A percentile compares a stretch with the other conserved stretches of the same genome.
Evolutionary conservation across 2,113 vertebrate species (phyloP).

Genomic region (Cairina moschata): DNA sequence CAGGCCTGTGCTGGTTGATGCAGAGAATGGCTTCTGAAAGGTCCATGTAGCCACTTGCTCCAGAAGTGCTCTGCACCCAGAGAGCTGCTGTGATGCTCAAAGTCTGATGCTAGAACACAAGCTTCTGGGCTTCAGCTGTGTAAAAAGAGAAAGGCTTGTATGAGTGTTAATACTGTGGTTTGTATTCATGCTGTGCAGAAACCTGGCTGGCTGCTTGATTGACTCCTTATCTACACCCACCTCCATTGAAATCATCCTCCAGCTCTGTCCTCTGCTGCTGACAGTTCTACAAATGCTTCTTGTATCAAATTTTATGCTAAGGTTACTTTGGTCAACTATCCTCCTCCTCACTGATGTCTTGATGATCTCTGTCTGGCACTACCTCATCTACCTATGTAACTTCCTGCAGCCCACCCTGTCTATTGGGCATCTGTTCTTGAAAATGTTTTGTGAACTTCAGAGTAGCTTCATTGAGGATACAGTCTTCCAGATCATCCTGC

Average conservation of each 20-base stretch:
- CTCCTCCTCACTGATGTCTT: background rate
- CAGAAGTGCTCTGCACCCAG: too few relatives aligned
- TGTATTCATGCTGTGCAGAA: accelerated
- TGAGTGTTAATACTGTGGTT: background rate
- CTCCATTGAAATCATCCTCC: background rate
- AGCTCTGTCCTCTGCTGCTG: background rate
- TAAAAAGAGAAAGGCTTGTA: background rate
- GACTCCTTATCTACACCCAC: background rate
- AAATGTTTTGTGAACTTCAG: background rate
- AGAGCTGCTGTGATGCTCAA: background rate
- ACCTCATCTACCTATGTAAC: background rate
- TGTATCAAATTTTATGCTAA: background rate
- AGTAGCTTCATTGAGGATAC: background rate
- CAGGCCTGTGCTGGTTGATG: background rate
- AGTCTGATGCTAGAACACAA: background rate
- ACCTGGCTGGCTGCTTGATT: background rate
- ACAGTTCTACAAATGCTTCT: background rate
- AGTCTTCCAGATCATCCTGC: background rate
- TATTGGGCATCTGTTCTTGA: background rate
- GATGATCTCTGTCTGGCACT: background rate
- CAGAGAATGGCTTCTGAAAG: background rate
- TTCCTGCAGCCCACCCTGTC: background rate
- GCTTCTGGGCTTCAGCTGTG: background rate
- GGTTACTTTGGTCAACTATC: background rate
- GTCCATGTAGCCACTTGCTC: accelerated